phyloP scores from a whole-genome alignment of 2,888 invertebrate species.

The Adelognathus sp. region DNA sequence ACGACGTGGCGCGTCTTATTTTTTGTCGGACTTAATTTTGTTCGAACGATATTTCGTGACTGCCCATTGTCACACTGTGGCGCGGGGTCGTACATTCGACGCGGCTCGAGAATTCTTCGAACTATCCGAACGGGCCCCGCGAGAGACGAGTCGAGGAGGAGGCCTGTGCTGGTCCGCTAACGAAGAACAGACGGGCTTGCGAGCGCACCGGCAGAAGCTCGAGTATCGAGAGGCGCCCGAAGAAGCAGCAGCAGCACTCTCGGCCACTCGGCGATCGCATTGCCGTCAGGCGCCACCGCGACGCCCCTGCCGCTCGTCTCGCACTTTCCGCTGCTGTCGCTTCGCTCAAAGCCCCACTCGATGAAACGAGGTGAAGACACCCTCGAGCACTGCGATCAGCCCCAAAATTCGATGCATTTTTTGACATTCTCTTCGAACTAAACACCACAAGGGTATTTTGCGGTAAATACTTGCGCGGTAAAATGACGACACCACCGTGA shows the following conservation, averaged over 20 bases:
- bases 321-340: not conserved
- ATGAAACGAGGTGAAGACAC: not conserved
- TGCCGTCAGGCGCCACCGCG: conserved; percentile 60
- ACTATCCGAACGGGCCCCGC: not conserved
- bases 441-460: not conserved
- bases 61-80: not conserved
- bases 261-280: conserved; percentile 53
- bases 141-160: not conserved
- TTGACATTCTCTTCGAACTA: not conserved
- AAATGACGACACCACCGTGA: too few species aligned
- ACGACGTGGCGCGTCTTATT: not conserved
- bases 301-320: conserved; percentile 18
- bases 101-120: not conserved
- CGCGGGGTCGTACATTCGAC: not conserved
- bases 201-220: not conserved
- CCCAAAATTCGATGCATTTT: not conserved
- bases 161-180: not conserved
- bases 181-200: not conserved
- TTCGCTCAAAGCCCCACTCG: conserved; percentile 2
- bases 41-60: not conserved
- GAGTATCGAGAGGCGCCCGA: conserved; percentile 53
- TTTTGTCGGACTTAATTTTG: conserved; percentile 11
- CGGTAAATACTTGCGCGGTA: too few species aligned
- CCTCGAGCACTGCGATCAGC: not conserved
- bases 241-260: conserved; percentile 44